phyloP scores from a whole-genome alignment of 2,888 invertebrate species.

The Dolichopus griseipennis region DNA sequence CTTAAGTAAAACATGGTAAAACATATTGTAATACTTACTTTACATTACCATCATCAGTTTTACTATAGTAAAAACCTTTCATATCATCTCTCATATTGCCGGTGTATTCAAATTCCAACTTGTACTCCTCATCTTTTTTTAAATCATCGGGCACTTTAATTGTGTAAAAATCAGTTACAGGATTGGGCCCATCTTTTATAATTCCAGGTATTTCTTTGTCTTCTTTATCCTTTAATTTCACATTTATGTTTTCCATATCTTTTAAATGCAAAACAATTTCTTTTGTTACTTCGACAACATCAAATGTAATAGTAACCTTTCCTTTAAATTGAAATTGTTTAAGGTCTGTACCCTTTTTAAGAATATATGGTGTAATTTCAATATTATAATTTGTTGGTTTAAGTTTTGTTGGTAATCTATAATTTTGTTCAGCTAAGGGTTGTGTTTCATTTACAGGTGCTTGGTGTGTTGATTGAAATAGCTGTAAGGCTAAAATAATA shows the following conservation, averaged over 20 bases:
- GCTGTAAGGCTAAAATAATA: background rate
- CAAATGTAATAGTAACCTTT: constrained; percentile 43
- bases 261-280: constrained; percentile 48
- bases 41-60: constrained; percentile 23
- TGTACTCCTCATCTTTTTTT: constrained; percentile 36
- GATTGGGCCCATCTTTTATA: constrained; percentile 22
- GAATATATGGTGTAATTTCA: constrained; percentile 46
- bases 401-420: constrained; percentile 32
- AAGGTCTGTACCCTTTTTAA: constrained; percentile 25
- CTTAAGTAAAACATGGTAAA: no score
- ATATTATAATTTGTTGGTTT: constrained; percentile 49
- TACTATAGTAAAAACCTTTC: constrained; percentile 47
- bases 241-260: constrained; percentile 32
- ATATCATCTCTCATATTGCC: constrained; percentile 48
- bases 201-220: constrained; percentile 22
- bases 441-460: background rate
- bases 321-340: constrained; percentile 38
- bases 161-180: constrained; percentile 42
- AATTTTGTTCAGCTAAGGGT: constrained; percentile 22
- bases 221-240: constrained; percentile 12
- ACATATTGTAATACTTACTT: constrained; percentile 27
- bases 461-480: background rate
- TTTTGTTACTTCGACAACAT: constrained; percentile 38
- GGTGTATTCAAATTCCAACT: constrained; percentile 44
- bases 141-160: constrained; percentile 39